Base-by-base conservation (phyloP, 2,113 vertebrate genomes). In the Bombycilla garrulus region DNA sequence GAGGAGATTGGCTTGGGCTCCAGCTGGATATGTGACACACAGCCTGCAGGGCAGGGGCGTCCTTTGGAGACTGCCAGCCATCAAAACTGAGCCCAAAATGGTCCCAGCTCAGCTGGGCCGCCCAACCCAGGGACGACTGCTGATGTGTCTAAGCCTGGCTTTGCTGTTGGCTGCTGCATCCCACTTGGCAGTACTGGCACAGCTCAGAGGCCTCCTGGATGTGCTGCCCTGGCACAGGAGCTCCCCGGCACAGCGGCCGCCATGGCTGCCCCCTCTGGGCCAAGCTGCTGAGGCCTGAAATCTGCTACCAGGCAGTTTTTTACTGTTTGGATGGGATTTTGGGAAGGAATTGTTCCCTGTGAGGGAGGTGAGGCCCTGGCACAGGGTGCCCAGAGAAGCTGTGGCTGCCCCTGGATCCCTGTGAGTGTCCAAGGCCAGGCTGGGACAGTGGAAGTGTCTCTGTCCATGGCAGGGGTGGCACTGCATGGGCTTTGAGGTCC, bases 261-360 rank as follows among this genome's bases (percentile, higher is more conserved):
- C 58, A 6, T 1, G 50, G 25, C 69, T 44, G 23, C 50, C 25
- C 76, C 67, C 54, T 12, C 20, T 1, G 19, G 65, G 35, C 33
- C 19, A 23, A 88, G 72, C 53, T 81, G 69, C 60, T 28, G 51
- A 13, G 50, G 67, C 50, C 72, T 72, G 40, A 50, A 40, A 82
- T 62, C 45, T 53, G 45, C 65, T 33, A 9, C 5, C 28, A 78
- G 33, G 21, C 12, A 6, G 29, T 33, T 54, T 54, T 12, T 19
- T 36, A 29, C 18, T 47, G 1, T 40, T 86, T 29, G 18, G 12
- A 10, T 61, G 21, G 45, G n/a, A 82, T 35, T 19, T 11, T 4
- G 2, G 61, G 24, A 15, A 15, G 13, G 3, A 74, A 53, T 40
- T 5, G 0, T 3, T 38, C 28, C 5, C 69, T 81, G 20, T 0